Conservation (phyloP, 2,797 vertebrate species). For the Lagodon rhomboides region DNA sequence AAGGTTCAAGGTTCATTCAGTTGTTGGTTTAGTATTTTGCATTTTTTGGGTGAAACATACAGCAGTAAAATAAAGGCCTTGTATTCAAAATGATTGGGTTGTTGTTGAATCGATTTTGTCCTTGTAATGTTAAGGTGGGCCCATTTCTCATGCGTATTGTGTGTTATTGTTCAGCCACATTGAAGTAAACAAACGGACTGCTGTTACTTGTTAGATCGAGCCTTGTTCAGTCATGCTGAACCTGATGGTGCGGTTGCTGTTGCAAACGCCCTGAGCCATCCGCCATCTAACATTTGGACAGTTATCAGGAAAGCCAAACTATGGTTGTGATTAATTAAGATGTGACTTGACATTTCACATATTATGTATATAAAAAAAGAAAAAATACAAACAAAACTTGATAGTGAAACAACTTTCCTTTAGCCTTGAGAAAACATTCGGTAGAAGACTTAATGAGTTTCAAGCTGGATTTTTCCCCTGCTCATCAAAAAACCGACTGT, state of each 20-base stretch:
- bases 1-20: no score
- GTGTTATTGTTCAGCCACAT: not conserved
- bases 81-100: not conserved
- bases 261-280: not conserved
- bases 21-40: not conserved
- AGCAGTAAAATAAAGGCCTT: not conserved
- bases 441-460: not conserved
- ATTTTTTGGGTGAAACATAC: not conserved
- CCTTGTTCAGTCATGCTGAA: not conserved
- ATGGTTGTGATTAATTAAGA: not conserved
- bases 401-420: not conserved
- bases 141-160: not conserved
- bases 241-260: not conserved
- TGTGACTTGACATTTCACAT: slow-evolving; percentile 1
- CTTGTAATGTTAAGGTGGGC: not conserved
- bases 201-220: not conserved
- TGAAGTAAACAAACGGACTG: not conserved
- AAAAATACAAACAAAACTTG: not conserved
- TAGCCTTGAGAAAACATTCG: not conserved
- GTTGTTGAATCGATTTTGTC: not conserved
- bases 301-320: not conserved
- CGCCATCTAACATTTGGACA: not conserved
- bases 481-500: not conserved
- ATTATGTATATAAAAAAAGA: not conserved
- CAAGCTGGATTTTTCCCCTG: not conserved